Conservation (phyloP, 2,113 vertebrate genomes). For the Argyrosomus japonicus region DNA sequence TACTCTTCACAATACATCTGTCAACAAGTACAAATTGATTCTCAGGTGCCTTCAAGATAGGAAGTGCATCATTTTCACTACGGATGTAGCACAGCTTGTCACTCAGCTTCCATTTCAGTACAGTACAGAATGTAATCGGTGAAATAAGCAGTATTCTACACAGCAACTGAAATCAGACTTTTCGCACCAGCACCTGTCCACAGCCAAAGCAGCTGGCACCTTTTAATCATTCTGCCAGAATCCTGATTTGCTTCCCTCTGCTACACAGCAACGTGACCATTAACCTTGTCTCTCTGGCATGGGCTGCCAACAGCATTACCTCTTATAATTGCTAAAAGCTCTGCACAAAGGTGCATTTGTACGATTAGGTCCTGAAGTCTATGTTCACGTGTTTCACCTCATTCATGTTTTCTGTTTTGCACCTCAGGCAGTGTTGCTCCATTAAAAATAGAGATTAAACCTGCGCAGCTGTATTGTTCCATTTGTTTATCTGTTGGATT, state of each 20-base stretch:
- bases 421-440: background rate
- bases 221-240: constrained; percentile 57
- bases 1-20: constrained; percentile 18
- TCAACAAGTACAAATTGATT: constrained; percentile 42
- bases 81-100: constrained; percentile 14
- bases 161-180: constrained; percentile 25
- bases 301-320: constrained; percentile 25
- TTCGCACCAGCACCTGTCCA: constrained; percentile 41
- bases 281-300: constrained; percentile 55
- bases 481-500: constrained; percentile 8
- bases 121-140: constrained; percentile 26
- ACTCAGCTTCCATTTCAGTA: constrained; percentile 23
- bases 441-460: constrained; percentile 24
- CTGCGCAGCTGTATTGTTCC: background rate
- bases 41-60: constrained; percentile 6
- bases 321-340: constrained; percentile 24
- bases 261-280: constrained; percentile 46
- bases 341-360: constrained; percentile 10
- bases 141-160: constrained; percentile 16
- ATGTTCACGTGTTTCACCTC: background rate
- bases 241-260: constrained; percentile 43
- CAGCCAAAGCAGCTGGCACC: constrained; percentile 48
- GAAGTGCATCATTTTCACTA: constrained; percentile 4
- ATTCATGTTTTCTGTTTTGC: constrained; percentile 24
- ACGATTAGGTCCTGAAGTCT: background rate